Percentiles rank a stretch among this genome's conserved stretches.
Conservation (phyloP, 2,113 vertebrate genomes). For the Aplodontia rufa region DNA sequence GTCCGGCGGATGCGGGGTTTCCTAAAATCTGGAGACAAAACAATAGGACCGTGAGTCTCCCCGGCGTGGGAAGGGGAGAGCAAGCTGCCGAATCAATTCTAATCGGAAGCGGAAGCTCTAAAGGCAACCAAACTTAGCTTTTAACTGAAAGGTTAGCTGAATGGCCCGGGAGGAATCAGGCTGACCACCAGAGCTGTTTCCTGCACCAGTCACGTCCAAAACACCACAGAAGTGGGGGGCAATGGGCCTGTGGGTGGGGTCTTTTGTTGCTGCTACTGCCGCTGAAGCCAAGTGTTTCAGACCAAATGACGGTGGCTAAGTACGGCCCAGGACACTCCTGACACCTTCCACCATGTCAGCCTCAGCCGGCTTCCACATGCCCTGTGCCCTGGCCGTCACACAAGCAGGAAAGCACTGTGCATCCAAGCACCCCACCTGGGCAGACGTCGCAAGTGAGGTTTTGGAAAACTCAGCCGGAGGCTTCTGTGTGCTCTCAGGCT, state of each 20-base stretch:
- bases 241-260: background rate
- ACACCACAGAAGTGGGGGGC: fast-evolving
- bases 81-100: constrained; percentile 61
- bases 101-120: constrained; percentile 83
- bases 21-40: constrained; percentile 93
- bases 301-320: background rate
- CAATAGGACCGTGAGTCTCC: constrained; percentile 75
- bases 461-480: background rate
- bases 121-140: constrained; percentile 90
- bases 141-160: constrained; percentile 93
- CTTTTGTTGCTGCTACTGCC: background rate
- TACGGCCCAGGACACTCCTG: fast-evolving
- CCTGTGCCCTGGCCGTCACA: background rate
- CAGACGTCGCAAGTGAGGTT: background rate
- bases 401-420: fast-evolving
- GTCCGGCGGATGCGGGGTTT: constrained; percentile 89
- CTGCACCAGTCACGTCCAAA: background rate
- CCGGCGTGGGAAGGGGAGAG: background rate
- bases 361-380: fast-evolving
- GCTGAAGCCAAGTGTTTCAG: background rate
- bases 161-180: constrained; percentile 76
- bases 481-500: background rate
- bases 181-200: background rate
- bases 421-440: background rate
- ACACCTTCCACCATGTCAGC: fast-evolving